Conservation (phyloP, 2,797 vertebrate species). For the Pterois miles region DNA sequence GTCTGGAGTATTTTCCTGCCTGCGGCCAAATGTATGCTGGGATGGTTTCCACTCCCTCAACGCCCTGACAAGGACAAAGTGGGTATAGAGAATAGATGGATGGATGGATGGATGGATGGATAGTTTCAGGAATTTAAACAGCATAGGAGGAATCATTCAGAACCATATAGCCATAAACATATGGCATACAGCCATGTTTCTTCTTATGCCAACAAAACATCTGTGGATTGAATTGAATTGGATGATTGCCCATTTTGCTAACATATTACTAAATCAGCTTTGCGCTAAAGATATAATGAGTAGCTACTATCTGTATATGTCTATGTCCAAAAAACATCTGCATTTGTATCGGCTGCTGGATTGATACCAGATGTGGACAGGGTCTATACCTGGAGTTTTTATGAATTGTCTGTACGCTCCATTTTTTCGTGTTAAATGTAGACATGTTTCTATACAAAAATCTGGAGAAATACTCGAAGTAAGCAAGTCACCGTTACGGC, state of each 20-base stretch:
- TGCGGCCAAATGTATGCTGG: constrained; percentile 14
- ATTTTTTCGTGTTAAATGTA: background rate
- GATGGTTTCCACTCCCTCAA: constrained; percentile 1
- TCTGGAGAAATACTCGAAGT: no score
- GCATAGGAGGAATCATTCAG: background rate
- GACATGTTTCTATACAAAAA: no score
- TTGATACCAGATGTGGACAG: no score
- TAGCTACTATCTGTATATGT: background rate
- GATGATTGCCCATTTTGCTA: background rate
- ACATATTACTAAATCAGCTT: background rate
- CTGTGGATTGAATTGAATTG: background rate
- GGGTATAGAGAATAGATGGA: background rate
- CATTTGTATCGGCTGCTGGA: background rate
- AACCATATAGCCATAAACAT: background rate
- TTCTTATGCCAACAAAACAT: background rate
- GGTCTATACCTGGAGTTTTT: background rate
- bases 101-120: constrained; percentile 1
- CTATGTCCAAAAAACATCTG: background rate
- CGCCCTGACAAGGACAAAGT: constrained; percentile 11
- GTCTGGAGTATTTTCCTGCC: constrained; percentile 8
- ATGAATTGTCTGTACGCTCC: background rate
- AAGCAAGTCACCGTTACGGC: no score
- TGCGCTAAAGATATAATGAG: background rate
- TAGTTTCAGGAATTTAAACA: background rate
- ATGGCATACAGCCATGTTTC: background rate